Evolutionary conservation across 1,140 invertebrate genomes (phyloP), one percentile per base, ranked within the genome.

Genomic region (Cecropterus lyciades): DNA sequence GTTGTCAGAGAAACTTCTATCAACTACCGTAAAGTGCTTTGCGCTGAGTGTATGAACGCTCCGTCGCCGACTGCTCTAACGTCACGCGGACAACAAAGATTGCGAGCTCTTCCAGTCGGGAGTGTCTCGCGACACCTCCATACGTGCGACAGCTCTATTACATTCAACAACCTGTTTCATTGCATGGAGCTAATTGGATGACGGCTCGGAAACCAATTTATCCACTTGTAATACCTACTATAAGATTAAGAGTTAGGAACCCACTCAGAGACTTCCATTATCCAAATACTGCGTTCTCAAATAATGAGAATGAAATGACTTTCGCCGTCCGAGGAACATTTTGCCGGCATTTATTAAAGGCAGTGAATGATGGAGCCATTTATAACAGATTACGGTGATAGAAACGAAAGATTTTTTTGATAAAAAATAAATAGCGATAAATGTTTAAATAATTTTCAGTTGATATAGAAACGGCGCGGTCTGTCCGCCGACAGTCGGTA

Each of bases 381-480:
- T 63, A 43, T 63, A 52, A 63, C 33, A 63, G 37, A 63, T 63
- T 52, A 63, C 46, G 60, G n/a, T 17, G 9, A 51, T 24, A 48
- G 60, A 51, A 37, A 51, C 5, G 6, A 27, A 27, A 37, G 37
- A 52, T 63, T 52, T 24, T 63, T 52, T n/a, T 24, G 11, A 51
- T 9, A 8, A 51, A n/a, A 16, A 14, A 13, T 51, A 15, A 11
- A 48, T 13, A 3, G 20, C 15, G 30, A 40, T 40, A 24, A 20
- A 45, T 46, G 46, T 42, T 17, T 16, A 42, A 20, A 40, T 24
- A 62, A 40, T 14, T 63, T 52, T 20, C 3, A 27, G 33, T 63
- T 63, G 33, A 27, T 43, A 37, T 27, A 15, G 14, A 43, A 60
- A 3, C 14, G 27, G 27, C 4, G 27, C 24, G 24, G 45, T 33